Conservation (phyloP, 2,888 invertebrate species). For the Ethmia dodecea region DNA sequence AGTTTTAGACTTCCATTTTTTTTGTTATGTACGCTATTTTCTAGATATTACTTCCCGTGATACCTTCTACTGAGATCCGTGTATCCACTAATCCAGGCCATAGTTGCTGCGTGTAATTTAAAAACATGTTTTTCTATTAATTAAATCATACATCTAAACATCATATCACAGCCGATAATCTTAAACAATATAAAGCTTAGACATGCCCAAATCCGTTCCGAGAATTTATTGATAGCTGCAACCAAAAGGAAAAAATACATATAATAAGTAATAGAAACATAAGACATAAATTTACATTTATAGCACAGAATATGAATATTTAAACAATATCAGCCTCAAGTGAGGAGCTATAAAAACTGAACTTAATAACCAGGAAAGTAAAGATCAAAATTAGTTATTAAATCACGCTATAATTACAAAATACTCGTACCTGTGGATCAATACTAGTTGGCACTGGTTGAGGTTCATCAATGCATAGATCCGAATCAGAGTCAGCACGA, state of each 20-base stretch:
- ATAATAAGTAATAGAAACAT: constrained; percentile 5
- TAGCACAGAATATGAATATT: no score
- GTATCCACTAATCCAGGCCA: constrained; percentile 79
- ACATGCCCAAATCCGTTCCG: constrained; percentile 76
- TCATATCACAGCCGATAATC: constrained; percentile 69
- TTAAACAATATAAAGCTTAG: constrained; percentile 64
- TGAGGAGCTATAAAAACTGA: no score
- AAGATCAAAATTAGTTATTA: no score
- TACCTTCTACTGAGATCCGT: constrained; percentile 79
- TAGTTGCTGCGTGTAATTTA: constrained; percentile 74
- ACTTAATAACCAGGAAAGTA: no score
- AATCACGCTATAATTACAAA: background rate
- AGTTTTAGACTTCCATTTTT: background rate
- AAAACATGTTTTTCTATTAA: constrained; percentile 55
- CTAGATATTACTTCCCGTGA: constrained; percentile 79
- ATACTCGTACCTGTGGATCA: constrained; percentile 59
- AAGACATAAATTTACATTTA: no score
- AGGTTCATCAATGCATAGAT: constrained; percentile 88
- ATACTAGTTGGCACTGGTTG: constrained; percentile 58
- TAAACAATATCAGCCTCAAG: no score
- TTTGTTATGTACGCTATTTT: no score
- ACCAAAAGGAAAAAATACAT: constrained; percentile 51
- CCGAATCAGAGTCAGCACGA: constrained; percentile 92
- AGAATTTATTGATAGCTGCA: constrained; percentile 73
- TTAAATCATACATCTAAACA: constrained; percentile 45